A percentile compares a stretch with the other conserved stretches of the same genome.
These are phyloP conservation scores for Eudyptes chrysolophus DNA, from an alignment of 2,113 vertebrate genomes.

Conservation along the genomic window DNA sequence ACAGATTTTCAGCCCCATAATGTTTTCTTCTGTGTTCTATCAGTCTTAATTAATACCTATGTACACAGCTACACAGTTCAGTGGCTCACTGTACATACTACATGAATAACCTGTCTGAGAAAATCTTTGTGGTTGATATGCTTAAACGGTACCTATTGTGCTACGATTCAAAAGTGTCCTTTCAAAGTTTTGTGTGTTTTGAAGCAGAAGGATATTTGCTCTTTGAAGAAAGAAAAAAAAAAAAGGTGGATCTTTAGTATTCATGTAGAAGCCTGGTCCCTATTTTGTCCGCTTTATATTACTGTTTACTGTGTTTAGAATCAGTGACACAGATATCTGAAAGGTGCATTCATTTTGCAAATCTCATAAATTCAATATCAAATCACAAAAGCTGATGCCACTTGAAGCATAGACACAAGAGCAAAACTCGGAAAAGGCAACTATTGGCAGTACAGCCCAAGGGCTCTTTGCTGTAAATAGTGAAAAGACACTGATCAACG, in stretches of 20 bases:
- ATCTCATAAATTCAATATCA: neutral
- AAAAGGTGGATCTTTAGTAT: neutral
- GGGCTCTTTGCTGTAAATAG: neutral
- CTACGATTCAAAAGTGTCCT: neutral
- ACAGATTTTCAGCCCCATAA: neutral
- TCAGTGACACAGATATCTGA: neutral
- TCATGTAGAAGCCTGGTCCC: neutral
- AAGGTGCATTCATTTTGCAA: neutral
- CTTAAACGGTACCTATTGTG: neutral
- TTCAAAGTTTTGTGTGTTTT: neutral
- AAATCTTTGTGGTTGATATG: neutral
- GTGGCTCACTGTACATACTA: neutral
- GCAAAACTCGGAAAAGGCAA: neutral
- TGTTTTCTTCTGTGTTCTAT: neutral
- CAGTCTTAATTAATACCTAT: neutral
- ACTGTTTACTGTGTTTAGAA: neutral
- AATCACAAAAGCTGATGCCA: neutral
- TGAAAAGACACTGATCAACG: neutral
- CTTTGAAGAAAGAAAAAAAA: no score
- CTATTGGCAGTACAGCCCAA: neutral
- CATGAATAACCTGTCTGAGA: neutral
- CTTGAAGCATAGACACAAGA: neutral
- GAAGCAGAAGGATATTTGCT: neutral
- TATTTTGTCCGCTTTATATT: neutral
- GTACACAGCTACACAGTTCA: neutral